Percentiles rank a stretch among this genome's conserved stretches.
These are phyloP conservation scores for Hipposideros armiger DNA, from an alignment of 2,113 vertebrate species.

Conservation along the genomic window DNA sequence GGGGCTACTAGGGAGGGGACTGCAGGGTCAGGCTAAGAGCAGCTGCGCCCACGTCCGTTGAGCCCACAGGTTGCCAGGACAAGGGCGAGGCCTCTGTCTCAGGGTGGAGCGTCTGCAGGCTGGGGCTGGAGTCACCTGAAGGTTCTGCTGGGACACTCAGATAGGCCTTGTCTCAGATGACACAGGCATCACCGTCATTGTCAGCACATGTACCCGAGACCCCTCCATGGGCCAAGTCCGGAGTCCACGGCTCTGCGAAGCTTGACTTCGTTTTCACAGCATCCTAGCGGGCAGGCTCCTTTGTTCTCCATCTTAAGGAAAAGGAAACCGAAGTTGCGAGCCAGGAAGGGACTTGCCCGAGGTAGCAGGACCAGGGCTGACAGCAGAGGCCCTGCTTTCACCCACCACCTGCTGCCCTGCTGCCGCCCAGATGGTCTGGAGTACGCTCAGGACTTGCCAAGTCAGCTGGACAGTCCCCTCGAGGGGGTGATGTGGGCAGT, in stretches of 20 bases:
- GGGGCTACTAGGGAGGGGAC: neutral
- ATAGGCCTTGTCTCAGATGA: neutral
- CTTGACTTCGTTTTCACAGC: accelerated
- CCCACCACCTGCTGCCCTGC: accelerated
- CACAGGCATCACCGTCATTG: accelerated
- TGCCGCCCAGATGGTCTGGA: accelerated
- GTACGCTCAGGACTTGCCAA: neutral
- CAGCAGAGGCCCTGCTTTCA: neutral
- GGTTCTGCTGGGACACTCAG: neutral
- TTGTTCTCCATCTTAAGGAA: neutral
- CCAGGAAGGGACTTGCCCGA: neutral
- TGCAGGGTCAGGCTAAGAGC: neutral
- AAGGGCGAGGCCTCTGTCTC: too few relatives aligned
- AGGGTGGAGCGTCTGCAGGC: neutral
- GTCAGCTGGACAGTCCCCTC: accelerated
- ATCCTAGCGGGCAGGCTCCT: neutral
- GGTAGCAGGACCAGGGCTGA: neutral
- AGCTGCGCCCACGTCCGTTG: neutral
- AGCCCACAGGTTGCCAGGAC: neutral
- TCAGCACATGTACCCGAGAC: neutral
- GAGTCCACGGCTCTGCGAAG: neutral
- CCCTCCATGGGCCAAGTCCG: accelerated
- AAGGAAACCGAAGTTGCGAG: neutral
- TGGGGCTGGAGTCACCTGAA: neutral
- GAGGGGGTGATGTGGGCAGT: too few relatives aligned